These are phyloP conservation scores for Zygogramma bicolorata DNA, from an alignment of 2,888 invertebrate species.

Conservation along the genomic window DNA sequence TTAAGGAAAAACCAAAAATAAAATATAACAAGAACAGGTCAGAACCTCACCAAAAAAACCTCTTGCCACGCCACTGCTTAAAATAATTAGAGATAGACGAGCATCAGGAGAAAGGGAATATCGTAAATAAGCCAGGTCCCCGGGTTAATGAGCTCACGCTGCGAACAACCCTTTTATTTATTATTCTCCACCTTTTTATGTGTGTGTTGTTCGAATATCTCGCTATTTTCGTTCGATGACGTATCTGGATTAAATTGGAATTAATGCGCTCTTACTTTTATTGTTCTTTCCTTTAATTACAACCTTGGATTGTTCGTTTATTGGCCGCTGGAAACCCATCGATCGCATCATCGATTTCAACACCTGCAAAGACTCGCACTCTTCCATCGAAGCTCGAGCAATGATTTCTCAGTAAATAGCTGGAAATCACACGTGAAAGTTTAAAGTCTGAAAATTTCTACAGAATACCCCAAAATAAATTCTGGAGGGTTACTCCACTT, in stretches of 20 bases:
- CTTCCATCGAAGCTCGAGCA: too few species aligned
- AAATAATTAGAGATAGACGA: conserved; percentile 31
- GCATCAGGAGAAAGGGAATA: conserved; percentile 42
- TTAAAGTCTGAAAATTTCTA: too few species aligned
- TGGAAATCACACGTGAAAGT: too few species aligned
- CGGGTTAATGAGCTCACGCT: conserved; percentile 61
- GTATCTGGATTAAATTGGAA: conserved; percentile 57
- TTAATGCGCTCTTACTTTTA: conserved; percentile 49
- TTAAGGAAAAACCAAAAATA: too few species aligned
- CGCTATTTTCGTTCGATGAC: conserved; percentile 51
- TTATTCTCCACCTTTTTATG: conserved; percentile 52
- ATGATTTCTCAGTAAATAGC: too few species aligned
- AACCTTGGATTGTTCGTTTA: conserved; percentile 41
- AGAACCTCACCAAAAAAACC: too few species aligned
- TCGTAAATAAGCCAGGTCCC: conserved; percentile 57
- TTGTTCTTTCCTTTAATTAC: conserved; percentile 48
- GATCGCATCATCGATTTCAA: neutral
- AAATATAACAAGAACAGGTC: too few species aligned
- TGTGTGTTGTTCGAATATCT: conserved; percentile 24
- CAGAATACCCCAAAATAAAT: too few species aligned
- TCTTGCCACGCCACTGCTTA: neutral
- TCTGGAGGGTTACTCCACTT: too few species aligned
- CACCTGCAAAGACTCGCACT: neutral
- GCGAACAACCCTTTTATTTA: conserved; percentile 61
- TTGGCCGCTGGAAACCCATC: conserved; percentile 10